Percentiles rank a stretch among this genome's conserved stretches.
Evolutionary conservation across 2,888 invertebrate genomes (phyloP).

Genomic region (Shargacucullia verbasci): DNA sequence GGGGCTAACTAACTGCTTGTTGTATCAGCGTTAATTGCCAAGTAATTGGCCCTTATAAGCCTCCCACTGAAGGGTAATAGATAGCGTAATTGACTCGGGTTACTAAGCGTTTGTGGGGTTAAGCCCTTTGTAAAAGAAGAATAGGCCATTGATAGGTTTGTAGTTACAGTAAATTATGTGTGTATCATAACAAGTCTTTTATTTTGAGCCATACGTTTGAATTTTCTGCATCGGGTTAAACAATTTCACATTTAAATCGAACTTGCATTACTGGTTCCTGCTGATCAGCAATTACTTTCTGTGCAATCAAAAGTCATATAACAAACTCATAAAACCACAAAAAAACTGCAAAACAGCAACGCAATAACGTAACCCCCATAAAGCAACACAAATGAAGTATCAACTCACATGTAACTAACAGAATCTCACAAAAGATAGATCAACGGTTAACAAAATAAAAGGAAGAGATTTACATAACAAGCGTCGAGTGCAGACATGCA

Average conservation of each 20-base stretch:
- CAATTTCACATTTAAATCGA: no score
- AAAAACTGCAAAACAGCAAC: no score
- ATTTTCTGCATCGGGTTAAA: no score
- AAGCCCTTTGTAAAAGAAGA: conserved; percentile 7
- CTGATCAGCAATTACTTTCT: no score
- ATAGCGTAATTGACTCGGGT: conserved; percentile 47
- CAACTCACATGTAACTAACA: neutral
- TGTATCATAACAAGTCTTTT: neutral
- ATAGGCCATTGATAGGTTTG: neutral
- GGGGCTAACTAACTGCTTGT: conserved; percentile 51
- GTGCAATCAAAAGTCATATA: no score
- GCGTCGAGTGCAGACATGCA: conserved; percentile 47
- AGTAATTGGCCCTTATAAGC: conserved; percentile 53
- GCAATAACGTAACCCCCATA: neutral
- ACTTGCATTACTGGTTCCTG: no score
- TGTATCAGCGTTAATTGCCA: conserved; percentile 56
- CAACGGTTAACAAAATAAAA: conserved; percentile 33
- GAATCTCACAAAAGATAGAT: conserved; percentile 27
- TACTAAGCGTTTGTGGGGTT: conserved; percentile 6
- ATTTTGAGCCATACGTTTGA: no score
- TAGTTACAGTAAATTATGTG: neutral
- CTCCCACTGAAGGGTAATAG: conserved; percentile 45
- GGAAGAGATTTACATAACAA: conserved; percentile 38
- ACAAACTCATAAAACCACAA: neutral
- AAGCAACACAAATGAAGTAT: neutral